Conservation (phyloP, 2,888 invertebrate species). For the Philereme vetulata region DNA sequence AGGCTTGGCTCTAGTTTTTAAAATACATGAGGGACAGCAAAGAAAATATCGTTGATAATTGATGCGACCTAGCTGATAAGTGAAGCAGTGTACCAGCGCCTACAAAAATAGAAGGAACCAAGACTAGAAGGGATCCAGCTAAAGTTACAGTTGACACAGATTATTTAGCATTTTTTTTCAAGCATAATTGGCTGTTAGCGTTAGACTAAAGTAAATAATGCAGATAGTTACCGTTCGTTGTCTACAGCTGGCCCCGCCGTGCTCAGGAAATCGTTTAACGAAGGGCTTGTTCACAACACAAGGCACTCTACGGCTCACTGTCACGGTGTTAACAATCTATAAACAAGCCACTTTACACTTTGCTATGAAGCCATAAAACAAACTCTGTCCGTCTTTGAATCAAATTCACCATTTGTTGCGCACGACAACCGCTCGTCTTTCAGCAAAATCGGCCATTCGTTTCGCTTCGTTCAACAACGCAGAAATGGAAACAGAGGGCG, state of each 20-base stretch:
- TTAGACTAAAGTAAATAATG: slow-evolving; percentile 36
- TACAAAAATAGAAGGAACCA: slow-evolving; percentile 11
- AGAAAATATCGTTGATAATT: background rate
- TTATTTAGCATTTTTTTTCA: slow-evolving; percentile 6
- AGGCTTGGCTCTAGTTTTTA: background rate
- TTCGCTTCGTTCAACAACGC: slow-evolving; percentile 41
- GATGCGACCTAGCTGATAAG: slow-evolving; percentile 6
- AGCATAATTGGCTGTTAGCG: slow-evolving; percentile 13
- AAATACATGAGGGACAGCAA: too few relatives aligned
- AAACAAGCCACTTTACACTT: slow-evolving; percentile 19
- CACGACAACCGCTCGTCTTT: slow-evolving; percentile 45
- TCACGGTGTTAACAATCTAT: slow-evolving; percentile 28
- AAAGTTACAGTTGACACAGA: background rate
- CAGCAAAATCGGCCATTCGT: slow-evolving; percentile 47
- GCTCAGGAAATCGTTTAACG: slow-evolving; percentile 35
- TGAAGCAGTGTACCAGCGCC: slow-evolving; percentile 2
- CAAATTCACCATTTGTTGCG: slow-evolving; percentile 57
- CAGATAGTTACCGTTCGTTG: slow-evolving; percentile 51
- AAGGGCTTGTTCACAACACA: slow-evolving; percentile 46
- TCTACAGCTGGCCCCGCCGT: slow-evolving; percentile 51
- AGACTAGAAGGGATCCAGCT: slow-evolving; percentile 4
- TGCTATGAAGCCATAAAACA: slow-evolving; percentile 7
- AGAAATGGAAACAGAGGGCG: slow-evolving; percentile 4
- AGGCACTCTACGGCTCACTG: slow-evolving; percentile 45
- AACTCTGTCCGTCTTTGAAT: slow-evolving; percentile 38